Conservation (phyloP, 2,888 invertebrate species). For the Drosophila nr. fundita region DNA sequence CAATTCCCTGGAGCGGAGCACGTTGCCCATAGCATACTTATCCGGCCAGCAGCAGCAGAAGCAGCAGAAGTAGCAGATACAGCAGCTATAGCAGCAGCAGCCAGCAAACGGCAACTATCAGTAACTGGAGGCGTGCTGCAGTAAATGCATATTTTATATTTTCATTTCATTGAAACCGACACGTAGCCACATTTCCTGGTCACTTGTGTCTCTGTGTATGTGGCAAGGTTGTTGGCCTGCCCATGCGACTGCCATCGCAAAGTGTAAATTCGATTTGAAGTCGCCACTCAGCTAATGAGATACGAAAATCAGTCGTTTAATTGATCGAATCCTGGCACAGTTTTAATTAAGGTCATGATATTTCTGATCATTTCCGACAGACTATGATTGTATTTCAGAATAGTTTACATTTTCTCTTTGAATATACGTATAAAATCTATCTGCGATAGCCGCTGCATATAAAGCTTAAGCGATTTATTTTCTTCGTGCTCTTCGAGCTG, state of each 20-base stretch:
- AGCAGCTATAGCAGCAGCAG: conserved; percentile 22
- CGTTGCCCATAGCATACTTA: conserved; percentile 72
- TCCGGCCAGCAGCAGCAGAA: conserved; percentile 48
- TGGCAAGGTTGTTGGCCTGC: conserved; percentile 48
- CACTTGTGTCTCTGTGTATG: conserved; percentile 13
- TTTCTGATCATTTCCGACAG: conserved; percentile 1
- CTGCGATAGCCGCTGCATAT: background rate
- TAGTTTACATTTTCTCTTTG: background rate
- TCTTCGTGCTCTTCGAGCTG: background rate
- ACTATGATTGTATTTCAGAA: conserved; percentile 19
- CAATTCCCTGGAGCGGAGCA: conserved; percentile 64
- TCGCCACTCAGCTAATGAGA: conserved; percentile 46
- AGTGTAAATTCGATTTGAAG: conserved; percentile 40
- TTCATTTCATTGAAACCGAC: conserved; percentile 79
- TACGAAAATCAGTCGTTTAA: conserved; percentile 34
- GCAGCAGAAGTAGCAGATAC: background rate
- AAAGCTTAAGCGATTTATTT: background rate
- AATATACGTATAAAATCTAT: background rate
- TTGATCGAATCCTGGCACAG: conserved; percentile 21
- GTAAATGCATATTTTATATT: conserved; percentile 79
- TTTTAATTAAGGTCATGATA: conserved; percentile 56
- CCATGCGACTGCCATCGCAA: conserved; percentile 2
- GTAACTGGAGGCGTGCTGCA: conserved; percentile 55
- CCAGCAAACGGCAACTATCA: conserved; percentile 41
- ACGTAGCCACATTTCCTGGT: conserved; percentile 54